Conservation (phyloP, 2,113 vertebrate genomes). For the Bos indicus region DNA sequence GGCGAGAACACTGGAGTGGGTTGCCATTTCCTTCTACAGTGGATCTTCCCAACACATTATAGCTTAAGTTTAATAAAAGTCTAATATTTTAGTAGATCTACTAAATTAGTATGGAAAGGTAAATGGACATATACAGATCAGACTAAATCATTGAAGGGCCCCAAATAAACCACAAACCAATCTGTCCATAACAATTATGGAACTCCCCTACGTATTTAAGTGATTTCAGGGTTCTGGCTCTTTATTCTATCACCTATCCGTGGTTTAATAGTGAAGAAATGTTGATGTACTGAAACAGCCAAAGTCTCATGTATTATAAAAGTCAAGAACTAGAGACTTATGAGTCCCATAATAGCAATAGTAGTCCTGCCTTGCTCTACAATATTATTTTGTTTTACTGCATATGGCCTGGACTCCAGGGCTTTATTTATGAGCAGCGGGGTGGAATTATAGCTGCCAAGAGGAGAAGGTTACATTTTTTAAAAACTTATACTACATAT, state of each 20-base stretch:
- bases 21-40: neutral
- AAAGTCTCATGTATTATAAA: neutral
- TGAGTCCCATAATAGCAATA: neutral
- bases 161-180: neutral
- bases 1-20: neutral
- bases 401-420: neutral
- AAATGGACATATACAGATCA: neutral
- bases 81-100: neutral
- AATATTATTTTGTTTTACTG: neutral
- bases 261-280: neutral
- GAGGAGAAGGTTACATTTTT: neutral
- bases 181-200: neutral
- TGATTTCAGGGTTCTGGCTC: neutral
- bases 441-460: slow-evolving; percentile 3
- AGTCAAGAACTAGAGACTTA: neutral
- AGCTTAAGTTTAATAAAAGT: neutral
- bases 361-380: neutral
- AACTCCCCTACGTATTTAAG: neutral
- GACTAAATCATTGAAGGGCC: neutral
- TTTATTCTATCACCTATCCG: neutral
- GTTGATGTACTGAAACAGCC: neutral
- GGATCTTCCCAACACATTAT: neutral
- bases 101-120: neutral
- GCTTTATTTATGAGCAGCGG: neutral
- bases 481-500: neutral